Conservation (phyloP, 1,140 invertebrate species). For the Zophobas morio region DNA sequence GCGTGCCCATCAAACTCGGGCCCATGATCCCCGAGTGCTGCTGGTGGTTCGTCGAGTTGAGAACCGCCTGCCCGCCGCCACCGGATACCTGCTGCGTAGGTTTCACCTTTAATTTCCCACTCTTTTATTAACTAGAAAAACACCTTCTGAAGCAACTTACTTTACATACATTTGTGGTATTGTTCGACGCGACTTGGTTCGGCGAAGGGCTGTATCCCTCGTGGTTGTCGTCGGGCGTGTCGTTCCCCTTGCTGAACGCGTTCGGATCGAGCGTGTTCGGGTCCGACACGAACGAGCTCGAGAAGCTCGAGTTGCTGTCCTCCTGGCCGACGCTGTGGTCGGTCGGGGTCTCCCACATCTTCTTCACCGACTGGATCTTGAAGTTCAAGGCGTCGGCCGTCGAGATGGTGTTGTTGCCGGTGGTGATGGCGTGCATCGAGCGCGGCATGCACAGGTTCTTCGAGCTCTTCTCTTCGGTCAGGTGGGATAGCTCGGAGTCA, state of each 20-base stretch:
- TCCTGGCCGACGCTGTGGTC: conserved; percentile 73
- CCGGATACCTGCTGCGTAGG: conserved; percentile 79
- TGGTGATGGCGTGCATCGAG: conserved; percentile 73
- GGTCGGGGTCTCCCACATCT: conserved; percentile 86
- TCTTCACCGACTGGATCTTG: conserved; percentile 95
- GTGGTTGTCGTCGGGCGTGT: conserved; percentile 69
- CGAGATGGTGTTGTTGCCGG: conserved; percentile 77
- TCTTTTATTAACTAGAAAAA: conserved; percentile 31
- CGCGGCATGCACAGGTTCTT: conserved; percentile 73
- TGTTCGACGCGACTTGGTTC: conserved; percentile 65
- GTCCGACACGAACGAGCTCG: conserved; percentile 70
- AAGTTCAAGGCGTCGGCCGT: conserved; percentile 89
- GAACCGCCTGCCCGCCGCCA: conserved; percentile 66
- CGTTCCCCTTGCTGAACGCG: conserved; percentile 63
- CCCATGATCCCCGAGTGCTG: conserved; percentile 66
- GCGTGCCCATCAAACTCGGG: conserved; percentile 74
- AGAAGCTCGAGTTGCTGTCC: conserved; percentile 70
- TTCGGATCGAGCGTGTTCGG: conserved; percentile 61
- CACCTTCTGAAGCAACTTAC: conserved; percentile 63
- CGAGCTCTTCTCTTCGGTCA: conserved; percentile 81
- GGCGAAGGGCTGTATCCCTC: conserved; percentile 71
- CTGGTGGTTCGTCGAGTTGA: conserved; percentile 58
- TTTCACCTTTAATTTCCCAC: conserved; percentile 73
- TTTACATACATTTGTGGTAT: conserved; percentile 80
- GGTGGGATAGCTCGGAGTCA: conserved; percentile 83